Base-by-base conservation (phyloP, 2,888 invertebrate genomes). In the Acleris laterana region DNA sequence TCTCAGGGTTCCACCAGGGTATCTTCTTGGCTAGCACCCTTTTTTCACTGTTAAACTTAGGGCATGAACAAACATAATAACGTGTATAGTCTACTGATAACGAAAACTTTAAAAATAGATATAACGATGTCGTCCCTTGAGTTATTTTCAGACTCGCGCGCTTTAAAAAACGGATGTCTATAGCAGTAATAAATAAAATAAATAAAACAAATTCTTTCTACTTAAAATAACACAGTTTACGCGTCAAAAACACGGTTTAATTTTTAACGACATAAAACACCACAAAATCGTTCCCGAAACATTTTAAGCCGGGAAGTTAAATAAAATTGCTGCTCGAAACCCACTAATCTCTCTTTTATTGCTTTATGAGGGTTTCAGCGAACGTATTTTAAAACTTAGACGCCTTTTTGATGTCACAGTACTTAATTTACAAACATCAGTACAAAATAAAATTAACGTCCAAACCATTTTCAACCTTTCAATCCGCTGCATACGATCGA, bases 401-500 rank as follows among this genome's bases (percentile, higher is more conserved):
- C 65, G 65, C 65, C 65, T 65, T 65, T 65, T 65, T 65, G 65
- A 65, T 65, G 65, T 65, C 65, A 65, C 55, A 60, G 65, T 61
- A 50, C 50, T 65, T 61, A 56, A 65, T 61, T 65, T 61, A 55
- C 55, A 46, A 65, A 65, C 56, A 56, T 65, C 65, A 61, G 65
- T 65, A 65, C 65, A 61, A 65, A 65, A 65, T 20, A 65, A 65
- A 9, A 42, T 17, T 9, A 0, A 28, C 13, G 0, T 2, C 3
- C 17, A 17, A 50, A 32, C 22, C 0, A 56, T 51, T 50, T 51
- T 46, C 28, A 28, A 53, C 44, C 44, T 32, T 56, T 19, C n/a
- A 0, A 1, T 46, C 5, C 9, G 28, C 16, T 22, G 0, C n/a
- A 60, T 56, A 61, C 20, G 55, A 56, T 32, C 32, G 28, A 46